Evolutionary conservation across 2,113 vertebrate species (phyloP).

Genomic region (Leptosomus discolor): DNA sequence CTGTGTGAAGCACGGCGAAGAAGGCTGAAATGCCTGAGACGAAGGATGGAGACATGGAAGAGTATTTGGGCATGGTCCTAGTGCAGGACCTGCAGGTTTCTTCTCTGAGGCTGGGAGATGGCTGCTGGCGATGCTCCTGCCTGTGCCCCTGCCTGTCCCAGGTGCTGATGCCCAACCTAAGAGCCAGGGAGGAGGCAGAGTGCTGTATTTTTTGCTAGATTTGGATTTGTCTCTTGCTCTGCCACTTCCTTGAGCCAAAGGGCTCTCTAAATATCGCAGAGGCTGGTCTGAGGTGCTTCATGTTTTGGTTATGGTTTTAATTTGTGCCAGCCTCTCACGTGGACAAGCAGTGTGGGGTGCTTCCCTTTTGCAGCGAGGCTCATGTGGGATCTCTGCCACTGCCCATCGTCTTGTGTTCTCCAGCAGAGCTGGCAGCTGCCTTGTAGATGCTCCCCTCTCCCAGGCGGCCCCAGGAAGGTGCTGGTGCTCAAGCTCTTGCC

Average conservation of each 20-base stretch:
- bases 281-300: not conserved
- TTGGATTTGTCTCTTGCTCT: not conserved
- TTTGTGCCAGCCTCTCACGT: fast-evolving
- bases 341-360: fast-evolving
- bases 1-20: fast-evolving
- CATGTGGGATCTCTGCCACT: fast-evolving
- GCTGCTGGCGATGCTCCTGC: fast-evolving
- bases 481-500: not conserved
- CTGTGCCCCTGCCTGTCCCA: not conserved
- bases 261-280: not conserved
- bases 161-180: fast-evolving
- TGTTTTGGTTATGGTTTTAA: fast-evolving
- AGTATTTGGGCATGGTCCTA: not conserved
- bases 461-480: fast-evolving
- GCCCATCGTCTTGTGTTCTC: not conserved
- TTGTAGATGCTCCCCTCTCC: not conserved
- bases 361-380: not conserved
- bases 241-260: not conserved
- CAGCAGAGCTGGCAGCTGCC: not conserved
- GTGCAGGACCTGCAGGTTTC: not conserved
- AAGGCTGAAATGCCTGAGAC: fast-evolving
- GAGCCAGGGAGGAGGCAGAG: not conserved
- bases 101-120: not conserved
- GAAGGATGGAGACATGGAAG: not conserved
- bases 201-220: no score